Base-by-base conservation (phyloP, 1,140 invertebrate species). In the Epicauta chinensis region DNA sequence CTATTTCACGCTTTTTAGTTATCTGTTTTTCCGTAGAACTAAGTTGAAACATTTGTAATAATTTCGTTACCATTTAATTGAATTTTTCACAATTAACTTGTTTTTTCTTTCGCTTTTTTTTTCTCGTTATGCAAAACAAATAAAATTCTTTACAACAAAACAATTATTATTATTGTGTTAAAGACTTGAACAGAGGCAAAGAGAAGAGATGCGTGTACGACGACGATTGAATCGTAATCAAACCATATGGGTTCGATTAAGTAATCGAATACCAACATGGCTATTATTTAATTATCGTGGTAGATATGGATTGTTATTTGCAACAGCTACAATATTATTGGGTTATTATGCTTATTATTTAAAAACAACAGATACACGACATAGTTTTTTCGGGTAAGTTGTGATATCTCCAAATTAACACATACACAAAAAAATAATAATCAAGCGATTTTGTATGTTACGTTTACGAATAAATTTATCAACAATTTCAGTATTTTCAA, bases 341-440 rank as follows among this genome's bases (percentile, higher is more conserved):
- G 77, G 75, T 43, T 68, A 74, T 47, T 76, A 75, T 66, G 71
- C 74, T 9, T 76, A 74, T 67, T 74, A 76, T 62, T 38, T 63
- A 15, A 69, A 70, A 40, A 72, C 69, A 41, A 73, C 73, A 29
- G 66, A 70, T 49, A 59, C 60, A 16, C 31, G 50, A 41, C 54
- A 61, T 15, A 51, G 44, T 16, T 57, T 65, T 47, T 49, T 61
- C 13, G 59, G 56, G 64, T 68, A 53, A 65, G 57, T 53, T 9
- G 2, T n/a, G n/a, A 10, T 37, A 34, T 7, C 3, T 34, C 11
- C 12, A n/a, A n/a, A n/a, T n/a, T n/a, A n/a, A n/a, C n/a, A n/a
- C n/a, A n/a, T n/a, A n/a, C n/a, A n/a, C n/a, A n/a, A n/a, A n/a
- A n/a, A n/a, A n/a, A n/a, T n/a, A n/a, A n/a, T n/a, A n/a, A 2